phyloP scores from a whole-genome alignment of 2,797 vertebrate genomes.

The Oreochromis grahami region DNA sequence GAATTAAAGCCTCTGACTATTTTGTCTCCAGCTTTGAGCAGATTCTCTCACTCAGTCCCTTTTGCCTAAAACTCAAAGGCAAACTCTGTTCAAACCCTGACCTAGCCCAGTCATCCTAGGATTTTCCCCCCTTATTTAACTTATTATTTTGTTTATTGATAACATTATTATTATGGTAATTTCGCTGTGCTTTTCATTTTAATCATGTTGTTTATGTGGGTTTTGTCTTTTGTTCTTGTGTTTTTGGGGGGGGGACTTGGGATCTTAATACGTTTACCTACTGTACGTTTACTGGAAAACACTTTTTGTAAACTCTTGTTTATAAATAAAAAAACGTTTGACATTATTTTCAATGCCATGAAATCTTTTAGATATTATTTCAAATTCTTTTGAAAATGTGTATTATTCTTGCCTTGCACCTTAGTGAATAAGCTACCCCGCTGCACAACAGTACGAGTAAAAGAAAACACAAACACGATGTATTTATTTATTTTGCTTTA shows the following conservation, averaged over 20 bases:
- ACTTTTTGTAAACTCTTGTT: not conserved
- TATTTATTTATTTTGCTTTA: not conserved
- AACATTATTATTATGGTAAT: not conserved
- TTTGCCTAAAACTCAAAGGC: not conserved
- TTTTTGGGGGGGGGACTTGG: not conserved
- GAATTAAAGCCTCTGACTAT: not conserved
- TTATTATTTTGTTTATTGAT: not conserved
- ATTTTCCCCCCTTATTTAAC: not conserved
- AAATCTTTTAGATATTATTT: not conserved
- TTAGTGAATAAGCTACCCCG: not conserved
- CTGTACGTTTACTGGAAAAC: not conserved
- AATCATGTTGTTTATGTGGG: rapidly evolving
- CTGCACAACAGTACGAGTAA: not conserved
- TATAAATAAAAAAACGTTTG: not conserved
- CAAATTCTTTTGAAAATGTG: not conserved
- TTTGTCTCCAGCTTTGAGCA: not conserved
- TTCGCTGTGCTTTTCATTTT: not conserved
- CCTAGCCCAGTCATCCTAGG: not conserved
- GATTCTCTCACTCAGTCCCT: not conserved
- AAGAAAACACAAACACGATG: not conserved
- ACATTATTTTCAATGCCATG: not conserved
- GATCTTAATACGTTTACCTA: not conserved
- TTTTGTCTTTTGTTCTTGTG: not conserved
- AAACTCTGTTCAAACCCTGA: not conserved
- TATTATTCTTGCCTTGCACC: not conserved